These are phyloP conservation scores for Hyles euphorbiae DNA, from an alignment of 1,140 invertebrate genomes.

Conservation along the genomic window DNA sequence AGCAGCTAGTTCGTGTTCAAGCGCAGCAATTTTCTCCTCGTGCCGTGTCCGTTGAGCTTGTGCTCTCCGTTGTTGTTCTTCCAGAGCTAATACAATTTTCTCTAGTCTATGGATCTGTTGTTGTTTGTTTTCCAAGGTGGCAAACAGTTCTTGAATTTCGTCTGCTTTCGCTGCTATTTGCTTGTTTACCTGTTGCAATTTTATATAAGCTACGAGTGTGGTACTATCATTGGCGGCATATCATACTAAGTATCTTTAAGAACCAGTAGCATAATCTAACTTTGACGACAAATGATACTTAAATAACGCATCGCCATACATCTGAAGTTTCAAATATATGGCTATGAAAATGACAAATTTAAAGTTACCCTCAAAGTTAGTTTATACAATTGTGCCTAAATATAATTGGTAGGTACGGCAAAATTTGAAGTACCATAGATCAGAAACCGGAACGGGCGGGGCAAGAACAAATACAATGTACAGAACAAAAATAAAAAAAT, in stretches of 20 bases:
- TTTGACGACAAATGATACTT: no score
- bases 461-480: no score
- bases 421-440: no score
- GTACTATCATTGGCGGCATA: neutral
- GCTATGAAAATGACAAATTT: no score
- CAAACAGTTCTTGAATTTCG: conserved; percentile 74
- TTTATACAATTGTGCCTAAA: no score
- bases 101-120: conserved; percentile 76
- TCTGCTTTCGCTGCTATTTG: conserved; percentile 74
- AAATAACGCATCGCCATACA: no score
- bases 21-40: conserved; percentile 77
- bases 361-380: no score
- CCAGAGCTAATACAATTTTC: conserved; percentile 77
- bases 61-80: conserved; percentile 77
- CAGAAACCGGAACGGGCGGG: no score
- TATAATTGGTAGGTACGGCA: no score
- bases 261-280: no score
- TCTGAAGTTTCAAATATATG: no score
- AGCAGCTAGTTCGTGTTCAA: conserved; percentile 74
- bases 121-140: conserved; percentile 76
- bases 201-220: neutral
- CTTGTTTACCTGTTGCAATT: conserved; percentile 61
- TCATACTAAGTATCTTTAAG: no score
- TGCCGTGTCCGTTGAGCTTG: conserved; percentile 78
- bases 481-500: conserved; percentile 25